Evolutionary conservation across 2,888 invertebrate species (phyloP).

Genomic region (Fabriciana adippe): DNA sequence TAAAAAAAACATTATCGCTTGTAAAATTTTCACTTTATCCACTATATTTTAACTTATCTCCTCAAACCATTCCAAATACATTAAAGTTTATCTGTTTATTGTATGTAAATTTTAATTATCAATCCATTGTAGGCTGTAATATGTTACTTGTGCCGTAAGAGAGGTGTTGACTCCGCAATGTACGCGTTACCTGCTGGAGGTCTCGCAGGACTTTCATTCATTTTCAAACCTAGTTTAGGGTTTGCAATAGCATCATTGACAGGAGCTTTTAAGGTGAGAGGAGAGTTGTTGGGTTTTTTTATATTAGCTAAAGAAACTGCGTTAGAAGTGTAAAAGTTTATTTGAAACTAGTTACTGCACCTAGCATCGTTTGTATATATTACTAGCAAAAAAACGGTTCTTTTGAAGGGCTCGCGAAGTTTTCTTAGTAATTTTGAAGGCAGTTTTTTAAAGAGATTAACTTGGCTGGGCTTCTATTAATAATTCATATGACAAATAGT

Average conservation of each 20-base stretch:
- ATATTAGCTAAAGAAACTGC: neutral
- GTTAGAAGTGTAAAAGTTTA: neutral
- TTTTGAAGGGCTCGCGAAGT: too few species aligned
- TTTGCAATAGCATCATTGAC: constrained; percentile 77
- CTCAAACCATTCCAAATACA: neutral
- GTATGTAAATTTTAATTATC: constrained; percentile 2
- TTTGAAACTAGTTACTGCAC: neutral
- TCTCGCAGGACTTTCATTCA: constrained; percentile 77
- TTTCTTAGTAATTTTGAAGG: too few species aligned
- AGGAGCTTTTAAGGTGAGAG: constrained; percentile 75
- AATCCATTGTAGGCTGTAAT: constrained; percentile 68
- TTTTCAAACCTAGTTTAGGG: constrained; percentile 77
- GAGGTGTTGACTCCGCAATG: constrained; percentile 65
- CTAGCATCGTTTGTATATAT: too few species aligned
- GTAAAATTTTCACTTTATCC: neutral
- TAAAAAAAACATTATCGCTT: too few species aligned
- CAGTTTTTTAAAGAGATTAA: too few species aligned
- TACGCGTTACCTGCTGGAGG: constrained; percentile 80
- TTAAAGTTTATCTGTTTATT: neutral
- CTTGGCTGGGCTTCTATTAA: too few species aligned
- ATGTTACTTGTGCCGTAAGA: constrained; percentile 71
- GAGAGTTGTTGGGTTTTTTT: too few species aligned
- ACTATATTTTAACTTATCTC: constrained; percentile 1
- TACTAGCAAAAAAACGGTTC: too few species aligned
- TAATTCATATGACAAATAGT: too few species aligned